Base-by-base conservation (phyloP, 2,113 vertebrate species). In the Anolis carolinensis region DNA sequence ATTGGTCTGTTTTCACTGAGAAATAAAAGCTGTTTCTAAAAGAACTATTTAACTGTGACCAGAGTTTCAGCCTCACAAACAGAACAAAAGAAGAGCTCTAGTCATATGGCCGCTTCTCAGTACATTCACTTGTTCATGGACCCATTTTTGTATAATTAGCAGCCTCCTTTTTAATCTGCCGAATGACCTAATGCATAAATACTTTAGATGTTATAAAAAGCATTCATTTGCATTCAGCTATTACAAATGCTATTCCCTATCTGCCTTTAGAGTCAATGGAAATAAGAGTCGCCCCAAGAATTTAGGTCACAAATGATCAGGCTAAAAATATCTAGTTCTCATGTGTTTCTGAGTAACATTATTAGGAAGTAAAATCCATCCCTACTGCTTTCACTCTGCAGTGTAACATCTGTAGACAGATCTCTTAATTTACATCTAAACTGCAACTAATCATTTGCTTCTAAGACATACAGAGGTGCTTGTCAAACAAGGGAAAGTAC, bases 11-110 rank as follows among this genome's bases (percentile, higher is more conserved):
- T 95, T 95, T 93, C 93, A 87, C 91, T 92, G 90, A 73, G 91
- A 86, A 93, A 95, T 95, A 94, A 96, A 96, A 94, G 94, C 82
- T 39, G 87, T 90, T 92, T 92, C 83, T 96, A 92, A 95, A 94
- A 94, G 92, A 92, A 92, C 94, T 94, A 95, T 96, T 96, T 96
- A 96, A 93, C 95, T 91, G 93, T 96, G 96, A 96, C 96, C 94
- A 93, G 91, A 95, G 94, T 94, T 95, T 93, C 90, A 68, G 93
- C 90, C 92, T 88, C 39, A 14, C 85, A 79, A 65, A 86, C 87
- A 85, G 87, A 88, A 95, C 94, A 96, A 96, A 97, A 89, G 30
- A 89, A 89, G 71, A 62, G 88, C 18, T 92, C 92, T 89, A 92
- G 90, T 87, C 93, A 79, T 52, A 27, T 1, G 2, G 82, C 87